Evolutionary conservation across 2,888 invertebrate genomes (phyloP), one percentile per base, ranked within the genome.

Genomic region (Lottia scabra): DNA sequence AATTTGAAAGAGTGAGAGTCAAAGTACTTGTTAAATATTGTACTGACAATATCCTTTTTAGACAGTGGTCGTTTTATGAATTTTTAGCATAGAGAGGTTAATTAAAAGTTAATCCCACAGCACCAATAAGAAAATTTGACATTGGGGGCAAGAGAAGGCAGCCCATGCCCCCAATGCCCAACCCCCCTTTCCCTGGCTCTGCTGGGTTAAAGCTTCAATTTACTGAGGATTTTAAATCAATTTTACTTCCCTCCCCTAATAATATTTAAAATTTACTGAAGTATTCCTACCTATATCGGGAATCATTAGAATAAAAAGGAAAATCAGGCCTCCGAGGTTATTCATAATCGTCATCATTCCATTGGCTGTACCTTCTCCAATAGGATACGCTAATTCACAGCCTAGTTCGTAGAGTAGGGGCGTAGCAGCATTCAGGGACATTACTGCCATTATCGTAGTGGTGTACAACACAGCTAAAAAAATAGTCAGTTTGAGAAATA

Each of bases 311-410:
- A 84, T 72, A 43, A 83, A 73, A 6, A 86, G 78, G 74, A 85
- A 86, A 15, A 83, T 56, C 12, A 85, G 78, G 13, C 84, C 85
- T n/a, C 78, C 76, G 2, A 84, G 10, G 72, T 85, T 87, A 74
- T 84, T 84, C 6, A 80, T 64, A 38, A 81, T 68, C 16, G 86
- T 87, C 27, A 86, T 72, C 43, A 86, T 68, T 13, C 84, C 84
- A 19, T 83, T 84, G 1, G 85, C 81, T 10, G 86, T 81, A 13
- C 85, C 84, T 72, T 86, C 86, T 0, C 82, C 81, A 8, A 83
- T 80, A 12, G 86, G 86, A 66, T 84, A 86, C 3, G 84, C 78
- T n/a, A 80, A 77, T 72, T 86, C 86, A 74, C 85, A 85, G 0
- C 81, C 78, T 65, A 86, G 73, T 78, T 85, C 86, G 71, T 79